Percentiles rank a stretch among this genome's conserved stretches.
phyloP scores from a whole-genome alignment of 1,140 invertebrate genomes.

The Nomia melanderi region DNA sequence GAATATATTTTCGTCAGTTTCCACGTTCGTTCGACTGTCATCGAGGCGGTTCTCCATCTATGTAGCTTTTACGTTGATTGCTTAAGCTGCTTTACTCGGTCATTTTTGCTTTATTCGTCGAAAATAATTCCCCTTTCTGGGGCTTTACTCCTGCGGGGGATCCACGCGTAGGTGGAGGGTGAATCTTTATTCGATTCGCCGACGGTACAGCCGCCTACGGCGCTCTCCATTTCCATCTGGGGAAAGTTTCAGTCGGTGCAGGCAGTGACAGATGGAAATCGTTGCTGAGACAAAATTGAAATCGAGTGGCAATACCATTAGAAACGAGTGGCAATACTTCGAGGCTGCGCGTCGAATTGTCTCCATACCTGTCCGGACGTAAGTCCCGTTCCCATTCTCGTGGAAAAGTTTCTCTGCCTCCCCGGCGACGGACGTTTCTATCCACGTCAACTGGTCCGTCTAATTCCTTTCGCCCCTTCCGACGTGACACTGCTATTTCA shows the following conservation, averaged over 20 bases:
- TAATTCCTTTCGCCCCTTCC: not conserved
- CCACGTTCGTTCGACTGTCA: too few relatives aligned
- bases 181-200: slow-evolving; percentile 20
- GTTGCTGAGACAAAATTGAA: slow-evolving; percentile 54
- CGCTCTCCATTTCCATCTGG: slow-evolving; percentile 34
- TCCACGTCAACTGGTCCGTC: slow-evolving; percentile 14
- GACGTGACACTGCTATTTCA: too few relatives aligned
- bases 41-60: too few relatives aligned
- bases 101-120: too few relatives aligned
- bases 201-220: not conserved
- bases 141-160: not conserved
- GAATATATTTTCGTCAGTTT: too few relatives aligned
- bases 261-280: slow-evolving; percentile 50
- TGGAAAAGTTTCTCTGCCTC: slow-evolving; percentile 24
- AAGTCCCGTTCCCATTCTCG: slow-evolving; percentile 12
- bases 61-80: too few relatives aligned
- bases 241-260: slow-evolving; percentile 18
- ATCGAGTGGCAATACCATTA: slow-evolving; percentile 65
- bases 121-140: not conserved
- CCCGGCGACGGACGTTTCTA: slow-evolving; percentile 1
- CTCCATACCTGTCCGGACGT: slow-evolving; percentile 21
- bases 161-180: not conserved
- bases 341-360: slow-evolving; percentile 49
- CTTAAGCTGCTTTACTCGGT: too few relatives aligned
- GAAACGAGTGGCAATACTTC: slow-evolving; percentile 46